Evolutionary conservation across 2,113 vertebrate genomes (phyloP), one percentile per base, ranked within the genome.

Genomic region (Bostrychus sinensis): DNA sequence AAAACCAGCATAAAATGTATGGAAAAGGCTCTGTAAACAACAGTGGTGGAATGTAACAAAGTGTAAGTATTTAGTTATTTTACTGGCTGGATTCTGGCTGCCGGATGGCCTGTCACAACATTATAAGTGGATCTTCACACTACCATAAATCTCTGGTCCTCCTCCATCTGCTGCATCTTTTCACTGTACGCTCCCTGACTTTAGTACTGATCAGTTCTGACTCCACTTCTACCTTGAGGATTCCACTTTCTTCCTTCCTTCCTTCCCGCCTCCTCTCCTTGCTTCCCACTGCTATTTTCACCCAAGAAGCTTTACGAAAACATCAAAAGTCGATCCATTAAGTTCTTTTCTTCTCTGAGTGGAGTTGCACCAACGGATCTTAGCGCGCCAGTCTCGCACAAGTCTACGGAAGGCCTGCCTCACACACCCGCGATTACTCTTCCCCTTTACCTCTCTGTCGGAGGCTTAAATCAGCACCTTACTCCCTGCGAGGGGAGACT

Each of bases 401-500:
- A 74, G 71, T 50, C n/a, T 26, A 46, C 54, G 36, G 42, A 41
- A 72, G 77, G 70, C 76, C 72, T 65, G 42, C 62, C 70, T 65
- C 58, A 56, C 66, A 61, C 56, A 57, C 50, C 26, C 7, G 23
- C 58, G 72, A 76, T 77, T 76, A 70, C 64, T 45, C 56, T 65
- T 5, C 36, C 58, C 65, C 42, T 66, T 30, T 36, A 34, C 55
- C 42, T 71, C 58, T 28, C 30, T 43, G 65, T 63, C 34, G 50
- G 16, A 48, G 45, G 70, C 68, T 82, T 75, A 84, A 87, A 84
- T 84, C 84, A 83, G 69, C 62, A 65, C 57, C 63, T 72, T 6
- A 56, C 70, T 30, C 4, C 64, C 46, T 70, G 67, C 68, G 78
- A 83, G 81, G 67, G 71, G 78, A 71, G 70, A 70, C 78, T 70